Base-by-base conservation (phyloP, 1,140 invertebrate species). In the Drosophila prosaltans region DNA sequence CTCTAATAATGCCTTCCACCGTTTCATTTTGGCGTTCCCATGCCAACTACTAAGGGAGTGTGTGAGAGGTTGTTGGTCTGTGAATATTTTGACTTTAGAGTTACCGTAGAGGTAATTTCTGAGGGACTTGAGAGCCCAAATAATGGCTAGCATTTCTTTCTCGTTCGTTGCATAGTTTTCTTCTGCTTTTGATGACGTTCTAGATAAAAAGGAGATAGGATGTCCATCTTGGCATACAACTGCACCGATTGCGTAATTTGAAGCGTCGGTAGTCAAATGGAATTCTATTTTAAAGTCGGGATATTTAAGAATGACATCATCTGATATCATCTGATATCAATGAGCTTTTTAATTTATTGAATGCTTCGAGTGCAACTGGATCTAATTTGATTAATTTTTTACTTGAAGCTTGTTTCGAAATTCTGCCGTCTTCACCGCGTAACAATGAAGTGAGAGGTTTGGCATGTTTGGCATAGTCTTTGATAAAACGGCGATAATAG, bases 111-210 rank as follows among this genome's bases (percentile, higher is more conserved):
- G 60, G 69, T 90, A 92, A 8, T 77, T 78, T 36, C 88, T 41
- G 32, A 93, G 92, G 43, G 90, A 72, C 10, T 75, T 84, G 1
- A 86, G 55, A 11, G 83, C 93, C 80, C 90, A 94, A 2, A 94
- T 70, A 10, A 95, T 92, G 3, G 66, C 71, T 30, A 86, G 51
- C n/a, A 80, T 76, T 60, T 90, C 78, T 68, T 86, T 92, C 61
- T 92, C 79, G 45, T 60, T 92, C 2, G 28, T 57, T 2, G 88
- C 26, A 59, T 68, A 54, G 57, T 69, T 81, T 62, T 79, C 92
- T 80, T 41, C 79, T 9, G 57, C 69, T 58, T 78, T 75, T 2
- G 45, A 51, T 2, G 24, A 24, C 4, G 45, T 51, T 51, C 45
- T 51, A 8, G 45, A 51, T 16, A 21, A 24, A 16, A 51, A 6